Base-by-base conservation (phyloP, 2,113 vertebrate species). In the Meriones unguiculatus region DNA sequence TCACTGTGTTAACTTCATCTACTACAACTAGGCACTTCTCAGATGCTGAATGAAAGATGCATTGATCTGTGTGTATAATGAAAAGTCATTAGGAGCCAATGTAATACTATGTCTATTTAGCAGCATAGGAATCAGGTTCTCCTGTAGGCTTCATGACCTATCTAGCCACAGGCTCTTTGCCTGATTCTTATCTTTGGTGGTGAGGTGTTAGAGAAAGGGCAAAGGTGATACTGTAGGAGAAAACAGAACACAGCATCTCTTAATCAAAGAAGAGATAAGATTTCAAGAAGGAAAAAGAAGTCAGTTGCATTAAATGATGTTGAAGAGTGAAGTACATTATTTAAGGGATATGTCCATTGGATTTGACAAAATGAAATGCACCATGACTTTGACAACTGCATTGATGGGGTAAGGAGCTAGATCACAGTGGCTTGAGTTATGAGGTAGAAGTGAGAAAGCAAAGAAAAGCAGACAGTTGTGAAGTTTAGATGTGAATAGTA, bases 161-260 rank as follows among this genome's bases (percentile, higher is more conserved):
- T 22, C 22, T 82, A 82, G 20, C 57, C 22, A 25, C 6, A 62
- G 35, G 57, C 38, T 62, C 57, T 28, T 62, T 38, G 54, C 80
- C 22, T 13, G n/a, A 13, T 24, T 38, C 35, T 54, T 52, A 20
- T 17, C 15, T 70, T 67, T 62, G 78, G 59, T 57, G 14, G 11
- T 86, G 57, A 93, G 59, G 20, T 81, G 32, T 69, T 85, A 93
- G 18, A 96, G 38, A 88, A 77, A n/a, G 50, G 69, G 22, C 20
- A 93, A 75, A 62, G 50, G 32, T 54, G 20, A 32, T 62, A 35
- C 88, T 24, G 22, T 54, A 54, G 32, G 22, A 90, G 35, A 50
- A 54, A 65, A 10, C 18, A 75, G 77, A 88, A 84, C 9, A 59
- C 17, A 30, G 1, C 59, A 3, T 70, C 52, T 89, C 28, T 82